phyloP scores from a whole-genome alignment of 2,888 invertebrate genomes.

The Meganola albula region DNA sequence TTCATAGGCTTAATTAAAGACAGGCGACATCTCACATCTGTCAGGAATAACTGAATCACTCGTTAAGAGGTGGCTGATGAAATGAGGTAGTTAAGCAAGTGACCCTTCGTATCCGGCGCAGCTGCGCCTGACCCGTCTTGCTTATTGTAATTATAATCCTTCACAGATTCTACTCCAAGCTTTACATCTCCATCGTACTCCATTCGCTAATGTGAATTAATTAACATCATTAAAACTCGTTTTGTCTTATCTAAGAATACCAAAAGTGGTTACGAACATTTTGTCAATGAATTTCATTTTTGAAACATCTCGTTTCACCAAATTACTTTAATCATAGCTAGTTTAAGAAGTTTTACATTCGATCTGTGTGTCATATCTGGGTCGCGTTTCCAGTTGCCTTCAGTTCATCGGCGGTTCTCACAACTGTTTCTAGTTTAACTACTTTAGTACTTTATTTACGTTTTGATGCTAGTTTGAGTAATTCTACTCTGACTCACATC shows the following conservation, averaged over 20 bases:
- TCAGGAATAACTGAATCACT: slow-evolving; percentile 72
- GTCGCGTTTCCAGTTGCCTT: slow-evolving; percentile 28
- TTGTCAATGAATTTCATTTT: not conserved
- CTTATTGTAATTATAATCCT: slow-evolving; percentile 55
- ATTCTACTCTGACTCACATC: slow-evolving; percentile 28
- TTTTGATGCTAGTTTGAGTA: too few relatives aligned
- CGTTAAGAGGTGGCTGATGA: slow-evolving; percentile 60
- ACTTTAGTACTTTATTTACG: too few relatives aligned
- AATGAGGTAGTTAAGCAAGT: slow-evolving; percentile 64
- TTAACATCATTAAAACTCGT: not conserved
- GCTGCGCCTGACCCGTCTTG: slow-evolving; percentile 53
- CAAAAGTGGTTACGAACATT: too few relatives aligned
- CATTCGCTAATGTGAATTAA: not conserved
- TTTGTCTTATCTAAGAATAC: too few relatives aligned
- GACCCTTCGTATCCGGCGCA: slow-evolving; percentile 73
- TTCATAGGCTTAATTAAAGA: slow-evolving; percentile 65
- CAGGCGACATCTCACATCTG: slow-evolving; percentile 73
- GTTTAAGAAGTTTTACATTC: slow-evolving; percentile 25
- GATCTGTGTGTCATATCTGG: slow-evolving; percentile 25
- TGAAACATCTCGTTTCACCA: not conserved
- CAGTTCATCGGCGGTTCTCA: slow-evolving; percentile 20
- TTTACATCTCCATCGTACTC: not conserved
- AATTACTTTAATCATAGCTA: not conserved
- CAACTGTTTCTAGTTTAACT: slow-evolving; percentile 16
- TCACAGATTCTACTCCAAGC: slow-evolving; percentile 33